These are phyloP conservation scores for Arge pagana DNA, from an alignment of 2,888 invertebrate species.

Conservation along the genomic window DNA sequence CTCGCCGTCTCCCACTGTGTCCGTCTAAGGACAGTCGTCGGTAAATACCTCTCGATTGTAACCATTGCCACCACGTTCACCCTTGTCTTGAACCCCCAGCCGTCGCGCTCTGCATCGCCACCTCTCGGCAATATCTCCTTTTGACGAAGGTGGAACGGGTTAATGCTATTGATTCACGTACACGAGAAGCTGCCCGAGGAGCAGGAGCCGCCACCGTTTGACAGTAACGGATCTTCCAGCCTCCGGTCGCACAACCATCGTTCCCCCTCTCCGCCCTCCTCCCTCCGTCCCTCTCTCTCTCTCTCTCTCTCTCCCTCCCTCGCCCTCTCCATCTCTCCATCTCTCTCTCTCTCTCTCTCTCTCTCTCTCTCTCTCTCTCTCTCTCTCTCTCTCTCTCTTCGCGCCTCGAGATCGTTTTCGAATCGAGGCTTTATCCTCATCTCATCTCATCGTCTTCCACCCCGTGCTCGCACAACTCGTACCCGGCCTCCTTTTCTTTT, in stretches of 20 bases:
- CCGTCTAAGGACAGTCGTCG: conserved; percentile 45
- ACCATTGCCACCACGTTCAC: conserved; percentile 51
- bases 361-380: conserved; percentile 25
- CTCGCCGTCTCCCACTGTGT: too few species aligned
- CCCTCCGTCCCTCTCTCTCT: conserved; percentile 8
- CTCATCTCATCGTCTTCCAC: too few species aligned
- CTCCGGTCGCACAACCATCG: conserved; percentile 10
- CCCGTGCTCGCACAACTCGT: too few species aligned
- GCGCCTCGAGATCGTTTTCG: too few species aligned
- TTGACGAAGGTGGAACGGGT: conserved; percentile 56
- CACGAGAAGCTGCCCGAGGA: conserved; percentile 42
- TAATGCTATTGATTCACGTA: conserved; percentile 60
- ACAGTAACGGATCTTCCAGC: conserved; percentile 53
- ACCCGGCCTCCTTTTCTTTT: too few species aligned
- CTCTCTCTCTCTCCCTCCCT: neutral
- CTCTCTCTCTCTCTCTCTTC: too few species aligned
- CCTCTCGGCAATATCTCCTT: conserved; percentile 39
- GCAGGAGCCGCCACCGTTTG: conserved; percentile 45
- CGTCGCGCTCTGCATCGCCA: conserved; percentile 21
- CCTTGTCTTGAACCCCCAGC: conserved; percentile 19
- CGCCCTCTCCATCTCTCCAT: too few species aligned
- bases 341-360: conserved; percentile 20
- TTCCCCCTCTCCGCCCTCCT: conserved; percentile 23
- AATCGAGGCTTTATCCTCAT: too few species aligned
- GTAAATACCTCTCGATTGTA: conserved; percentile 60